Evolutionary conservation across 2,797 vertebrate genomes (phyloP), one percentile per base, ranked within the genome.

Genomic region (Coilia nasus): DNA sequence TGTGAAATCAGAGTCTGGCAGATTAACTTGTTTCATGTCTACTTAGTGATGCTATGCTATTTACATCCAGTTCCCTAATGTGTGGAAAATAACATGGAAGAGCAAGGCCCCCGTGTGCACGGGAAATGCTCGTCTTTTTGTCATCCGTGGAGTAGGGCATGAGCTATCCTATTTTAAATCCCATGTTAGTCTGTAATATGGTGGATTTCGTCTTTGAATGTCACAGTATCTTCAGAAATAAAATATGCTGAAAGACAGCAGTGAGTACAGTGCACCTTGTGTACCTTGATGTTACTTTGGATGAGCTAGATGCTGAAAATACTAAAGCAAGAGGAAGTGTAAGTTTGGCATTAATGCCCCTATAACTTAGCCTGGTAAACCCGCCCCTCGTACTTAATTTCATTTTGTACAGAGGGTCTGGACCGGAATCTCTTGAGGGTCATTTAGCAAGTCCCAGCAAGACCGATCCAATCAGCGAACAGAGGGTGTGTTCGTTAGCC

Each of bases 21-120:
- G 71, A 78, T 41, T 78, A 78, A 9, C 71, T 78, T 78, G 71
- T 78, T 78, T 44, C 41, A 44, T 78, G 71, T 78, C 71, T 78
- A 35, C 71, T 78, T 78, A 44, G 31, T 19, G 71, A 78, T 44
- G 31, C 35, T 31, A 7, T 11, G 17, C 71, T 78, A 21, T 21
- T 54, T 10, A 78, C 5, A 2, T 78, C 1, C 19, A 41, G 12
- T 78, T 21, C 67, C 67, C 17, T 41, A 21, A 15, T 6, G 15
- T 15, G 15, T 44, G 35, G 17, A 5, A 41, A 41, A 21, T 17
- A 44, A 21, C 31, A 35, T 21, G 50, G 50, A 44, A 7, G 7
- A 78, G 35, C 31, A 78, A 41, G 71, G 15, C 71, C 41, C 41
- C 2, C 19, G 6, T 19, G 28, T 15, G 28, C 67, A 75, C 15